Evolutionary conservation across 92 coral and sea anemone species (phyloP).

Genomic region (Metridium senile): DNA sequence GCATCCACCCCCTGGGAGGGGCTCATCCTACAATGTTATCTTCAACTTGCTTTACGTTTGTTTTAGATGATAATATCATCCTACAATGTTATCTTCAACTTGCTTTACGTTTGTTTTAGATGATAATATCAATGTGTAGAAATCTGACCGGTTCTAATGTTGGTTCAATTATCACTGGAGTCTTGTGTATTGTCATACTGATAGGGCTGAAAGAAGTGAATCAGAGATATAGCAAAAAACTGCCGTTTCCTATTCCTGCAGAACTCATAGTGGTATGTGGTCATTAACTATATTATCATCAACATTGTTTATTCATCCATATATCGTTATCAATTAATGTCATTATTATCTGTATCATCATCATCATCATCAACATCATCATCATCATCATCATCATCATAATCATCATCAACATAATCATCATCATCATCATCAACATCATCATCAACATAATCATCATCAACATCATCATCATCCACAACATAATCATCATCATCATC

Average conservation of each 20-base stretch:
- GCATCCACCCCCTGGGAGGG: too few relatives aligned
- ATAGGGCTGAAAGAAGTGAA: slow-evolving; percentile 75
- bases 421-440: too few relatives aligned
- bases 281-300: not conserved
- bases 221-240: slow-evolving; percentile 54
- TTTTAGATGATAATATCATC: not conserved
- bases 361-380: too few relatives aligned
- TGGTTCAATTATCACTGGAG: slow-evolving; percentile 88
- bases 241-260: slow-evolving; percentile 86
- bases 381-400: too few relatives aligned
- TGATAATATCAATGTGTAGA: slow-evolving; percentile 46
- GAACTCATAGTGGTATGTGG: slow-evolving; percentile 87
- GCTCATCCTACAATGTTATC: not conserved
- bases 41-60: not conserved
- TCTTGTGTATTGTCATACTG: slow-evolving; percentile 61
- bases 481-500: too few relatives aligned
- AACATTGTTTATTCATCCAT: too few relatives aligned
- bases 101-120: slow-evolving; percentile 33
- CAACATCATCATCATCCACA: too few relatives aligned
- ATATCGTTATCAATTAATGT: too few relatives aligned
- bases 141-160: slow-evolving; percentile 59
- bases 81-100: not conserved
- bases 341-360: too few relatives aligned
- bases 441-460: too few relatives aligned
- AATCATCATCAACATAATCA: too few relatives aligned